These are phyloP conservation scores for Gorilla gorilla DNA, from an alignment of 2,113 vertebrate species.

Conservation along the genomic window DNA sequence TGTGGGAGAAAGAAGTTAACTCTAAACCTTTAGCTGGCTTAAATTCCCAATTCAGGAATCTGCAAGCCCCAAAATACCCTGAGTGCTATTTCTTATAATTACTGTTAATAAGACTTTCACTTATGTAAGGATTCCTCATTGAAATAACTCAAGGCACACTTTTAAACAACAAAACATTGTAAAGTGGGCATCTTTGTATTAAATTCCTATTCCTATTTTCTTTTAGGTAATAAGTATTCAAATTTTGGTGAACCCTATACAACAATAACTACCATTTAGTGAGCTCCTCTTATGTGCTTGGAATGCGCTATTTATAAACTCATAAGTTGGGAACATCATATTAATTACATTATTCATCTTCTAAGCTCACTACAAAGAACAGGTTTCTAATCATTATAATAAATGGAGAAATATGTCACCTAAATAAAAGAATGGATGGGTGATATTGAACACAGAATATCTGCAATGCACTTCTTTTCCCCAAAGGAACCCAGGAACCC, in stretches of 20 bases:
- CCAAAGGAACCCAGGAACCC: not conserved
- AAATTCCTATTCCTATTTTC: not conserved
- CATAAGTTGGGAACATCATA: not conserved
- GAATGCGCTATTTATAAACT: too few species aligned
- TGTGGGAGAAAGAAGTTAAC: not conserved
- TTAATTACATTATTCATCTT: not conserved
- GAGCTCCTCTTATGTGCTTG: rapidly evolving
- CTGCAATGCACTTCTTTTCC: not conserved
- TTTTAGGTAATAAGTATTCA: not conserved
- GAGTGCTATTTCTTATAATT: not conserved
- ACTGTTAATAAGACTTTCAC: not conserved
- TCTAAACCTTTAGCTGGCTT: not conserved
- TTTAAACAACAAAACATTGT: not conserved
- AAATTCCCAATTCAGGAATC: not conserved
- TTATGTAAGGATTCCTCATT: not conserved
- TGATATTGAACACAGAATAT: not conserved
- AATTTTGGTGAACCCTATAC: rapidly evolving
- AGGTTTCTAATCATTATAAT: not conserved
- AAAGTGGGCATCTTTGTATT: not conserved
- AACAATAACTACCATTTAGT: rapidly evolving
- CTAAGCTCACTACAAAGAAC: not conserved
- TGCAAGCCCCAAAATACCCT: not conserved
- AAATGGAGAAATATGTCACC: not conserved
- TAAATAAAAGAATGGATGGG: not conserved
- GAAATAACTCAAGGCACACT: not conserved